Evolutionary conservation across 1,140 invertebrate genomes (phyloP).

Genomic region (Lordiphosa collinella): DNA sequence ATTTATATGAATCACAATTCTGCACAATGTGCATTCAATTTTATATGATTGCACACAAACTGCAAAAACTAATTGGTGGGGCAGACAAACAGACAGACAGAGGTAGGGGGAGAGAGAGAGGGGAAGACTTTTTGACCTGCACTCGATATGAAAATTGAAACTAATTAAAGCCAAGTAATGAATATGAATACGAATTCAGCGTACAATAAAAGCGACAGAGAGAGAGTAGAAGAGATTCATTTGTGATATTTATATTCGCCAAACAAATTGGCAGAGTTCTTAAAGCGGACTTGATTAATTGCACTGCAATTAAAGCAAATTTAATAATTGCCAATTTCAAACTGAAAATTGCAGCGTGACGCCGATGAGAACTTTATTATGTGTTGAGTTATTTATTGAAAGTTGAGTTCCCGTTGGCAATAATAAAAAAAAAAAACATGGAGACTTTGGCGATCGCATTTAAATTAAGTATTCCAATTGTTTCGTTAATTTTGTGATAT

Average conservation of each 20-base stretch:
- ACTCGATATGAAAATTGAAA: slow-evolving; percentile 54
- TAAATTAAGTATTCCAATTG: too few species aligned
- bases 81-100: slow-evolving; percentile 1
- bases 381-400: slow-evolving; percentile 3
- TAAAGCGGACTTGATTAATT: slow-evolving; percentile 59
- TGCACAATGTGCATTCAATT: slow-evolving; percentile 50
- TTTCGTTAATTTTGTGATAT: too few species aligned
- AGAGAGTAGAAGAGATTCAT: too few species aligned
- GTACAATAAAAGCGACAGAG: too few species aligned
- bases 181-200: too few species aligned
- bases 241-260: not conserved
- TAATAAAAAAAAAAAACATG: too few species aligned
- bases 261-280: slow-evolving; percentile 23
- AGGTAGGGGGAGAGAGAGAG: not conserved
- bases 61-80: slow-evolving; percentile 2
- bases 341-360: not conserved
- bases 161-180: slow-evolving; percentile 59
- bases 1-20: slow-evolving; percentile 29
- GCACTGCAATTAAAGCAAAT: slow-evolving; percentile 53
- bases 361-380: slow-evolving; percentile 20
- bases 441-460: not conserved
- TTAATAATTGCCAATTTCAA: slow-evolving; percentile 46
- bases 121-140: slow-evolving; percentile 22
- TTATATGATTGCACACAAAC: slow-evolving; percentile 37
- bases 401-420: not conserved